Evolutionary conservation across 2,888 invertebrate species (phyloP), one percentile per base, ranked within the genome.

Genomic region (Autographa gamma): DNA sequence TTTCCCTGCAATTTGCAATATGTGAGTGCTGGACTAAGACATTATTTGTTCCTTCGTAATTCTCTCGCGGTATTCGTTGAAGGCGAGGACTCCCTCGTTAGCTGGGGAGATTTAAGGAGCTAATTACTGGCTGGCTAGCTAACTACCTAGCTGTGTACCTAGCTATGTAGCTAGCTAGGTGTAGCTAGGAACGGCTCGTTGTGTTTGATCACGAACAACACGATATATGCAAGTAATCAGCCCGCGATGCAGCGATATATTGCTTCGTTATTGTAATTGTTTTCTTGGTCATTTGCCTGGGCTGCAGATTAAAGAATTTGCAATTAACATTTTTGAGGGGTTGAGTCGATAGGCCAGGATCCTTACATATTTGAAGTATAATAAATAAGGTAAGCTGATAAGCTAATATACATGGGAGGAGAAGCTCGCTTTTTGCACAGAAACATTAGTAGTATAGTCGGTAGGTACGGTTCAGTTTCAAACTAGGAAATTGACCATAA

Each of bases 91-190:
- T 25, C 38, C 62, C 60, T 79, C 71, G 77, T 77, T 80, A 80
- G 32, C 7, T 13, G 63, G 43, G 38, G 54, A 63, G 76, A 72
- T 76, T 76, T 77, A 77, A 79, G 60, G 58, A 76, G 72, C 68
- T 77, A 76, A 69, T 77, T 79, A 63, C 63, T 48, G 62, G 41
- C 19, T 52, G 14, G 41, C 18, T 16, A 56, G 38, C 41, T n/a
- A 11, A 38, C 61, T 61, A 70, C 65, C 74, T 59, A 19, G 18
- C 34, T 38, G 3, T 25, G 2, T 25, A 25, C 25, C 25, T 25
- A 19, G 11, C 34, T 11, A 38, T 60, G 58, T 61, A 70, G 65
- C 74, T 59, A 19, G 18, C 34, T 38, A 19, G 11, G 58, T 54
- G 9, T 59, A 19, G 18, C 34, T 38, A 19, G 11, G 58, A 54